Evolutionary conservation across 1,140 invertebrate genomes (phyloP).

Genomic region (Trichonephila inaurata): DNA sequence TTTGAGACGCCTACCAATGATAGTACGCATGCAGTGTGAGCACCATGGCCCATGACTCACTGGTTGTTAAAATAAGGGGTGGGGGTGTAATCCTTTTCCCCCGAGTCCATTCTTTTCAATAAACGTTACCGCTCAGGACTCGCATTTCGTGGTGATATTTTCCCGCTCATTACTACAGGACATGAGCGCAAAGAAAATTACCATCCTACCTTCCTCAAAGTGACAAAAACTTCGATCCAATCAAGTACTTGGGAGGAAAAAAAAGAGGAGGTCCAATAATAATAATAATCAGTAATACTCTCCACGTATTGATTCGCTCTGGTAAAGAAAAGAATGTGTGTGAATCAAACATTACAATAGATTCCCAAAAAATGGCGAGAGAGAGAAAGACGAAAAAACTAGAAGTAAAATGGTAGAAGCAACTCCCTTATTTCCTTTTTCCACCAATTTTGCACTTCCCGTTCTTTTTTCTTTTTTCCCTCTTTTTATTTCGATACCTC

Average conservation of each 20-base stretch:
- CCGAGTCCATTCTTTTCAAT: neutral
- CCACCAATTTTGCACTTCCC: neutral
- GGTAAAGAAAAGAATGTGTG: conserved; percentile 5
- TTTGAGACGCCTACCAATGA: too few species aligned
- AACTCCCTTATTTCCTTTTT: conserved; percentile 36
- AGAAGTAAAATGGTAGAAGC: neutral
- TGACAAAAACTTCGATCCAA: conserved; percentile 34
- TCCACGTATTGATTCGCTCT: conserved; percentile 1
- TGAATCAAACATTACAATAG: conserved; percentile 26
- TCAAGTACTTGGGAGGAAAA: neutral
- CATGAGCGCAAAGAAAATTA: conserved; percentile 12
- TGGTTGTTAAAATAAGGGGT: too few species aligned
- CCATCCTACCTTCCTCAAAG: neutral
- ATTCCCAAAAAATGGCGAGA: neutral
- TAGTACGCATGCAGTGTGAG: too few species aligned
- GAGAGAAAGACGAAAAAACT: neutral
- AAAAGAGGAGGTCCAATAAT: neutral
- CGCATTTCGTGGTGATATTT: neutral
- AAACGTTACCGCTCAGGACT: neutral
- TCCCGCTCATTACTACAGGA: neutral
- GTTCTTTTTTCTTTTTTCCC: neutral
- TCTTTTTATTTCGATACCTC: neutral
- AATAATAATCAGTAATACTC: conserved; percentile 40
- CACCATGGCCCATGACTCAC: too few species aligned
- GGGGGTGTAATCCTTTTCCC: neutral